Conservation (phyloP, 2,113 vertebrate genomes). For the Pelecanus crispus region DNA sequence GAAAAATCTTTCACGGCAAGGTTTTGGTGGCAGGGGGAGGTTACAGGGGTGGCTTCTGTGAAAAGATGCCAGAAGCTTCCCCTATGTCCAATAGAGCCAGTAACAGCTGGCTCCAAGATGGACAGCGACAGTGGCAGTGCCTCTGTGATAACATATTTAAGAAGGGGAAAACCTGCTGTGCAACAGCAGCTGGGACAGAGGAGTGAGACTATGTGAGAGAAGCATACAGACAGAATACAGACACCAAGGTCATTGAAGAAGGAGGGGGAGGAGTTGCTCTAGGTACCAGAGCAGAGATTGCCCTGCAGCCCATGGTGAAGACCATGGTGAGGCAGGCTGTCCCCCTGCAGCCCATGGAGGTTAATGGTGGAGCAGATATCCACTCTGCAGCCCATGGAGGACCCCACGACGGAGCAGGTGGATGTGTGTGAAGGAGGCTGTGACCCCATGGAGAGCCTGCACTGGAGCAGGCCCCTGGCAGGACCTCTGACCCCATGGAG, state of each 20-base stretch:
- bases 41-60: neutral
- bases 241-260: neutral
- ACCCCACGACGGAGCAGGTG: neutral
- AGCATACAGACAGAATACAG: neutral
- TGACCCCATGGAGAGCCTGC: neutral
- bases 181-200: neutral
- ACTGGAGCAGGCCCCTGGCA: neutral
- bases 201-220: neutral
- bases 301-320: neutral
- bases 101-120: accelerated
- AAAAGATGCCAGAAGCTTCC: neutral
- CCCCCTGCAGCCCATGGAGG: neutral
- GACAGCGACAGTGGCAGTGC: accelerated
- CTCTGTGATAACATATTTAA: neutral
- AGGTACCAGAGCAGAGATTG: neutral
- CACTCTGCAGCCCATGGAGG: neutral
- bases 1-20: neutral
- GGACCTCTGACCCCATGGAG: neutral
- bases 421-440: neutral
- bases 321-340: neutral
- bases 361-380: neutral
- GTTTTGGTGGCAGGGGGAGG: neutral
- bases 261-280: neutral
- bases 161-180: neutral
- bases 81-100: accelerated